Evolutionary conservation across 2,113 vertebrate species (phyloP), one percentile per base, ranked within the genome.

Genomic region (Marmota flaviventris): DNA sequence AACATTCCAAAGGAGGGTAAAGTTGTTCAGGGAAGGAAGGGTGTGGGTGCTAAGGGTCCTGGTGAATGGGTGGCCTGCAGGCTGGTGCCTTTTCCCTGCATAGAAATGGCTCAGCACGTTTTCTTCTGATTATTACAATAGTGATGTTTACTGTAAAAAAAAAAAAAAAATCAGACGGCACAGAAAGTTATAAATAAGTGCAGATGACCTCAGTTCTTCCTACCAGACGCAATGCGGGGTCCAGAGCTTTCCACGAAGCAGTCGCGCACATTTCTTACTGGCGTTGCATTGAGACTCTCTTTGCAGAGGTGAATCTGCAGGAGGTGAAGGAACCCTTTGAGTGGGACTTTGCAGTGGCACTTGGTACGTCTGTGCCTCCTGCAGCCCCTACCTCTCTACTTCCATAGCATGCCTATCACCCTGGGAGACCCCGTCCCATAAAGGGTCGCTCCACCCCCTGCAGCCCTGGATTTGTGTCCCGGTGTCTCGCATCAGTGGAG

Each of bases 1-100:
- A 92, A 94, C 86, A 94, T 97, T 97, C 97, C 97, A 90, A 83
- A 96, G 91, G 87, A 92, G 86, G 91, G 89, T 61, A 84, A 61
- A 53, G 42, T 94, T 39, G 24, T n/a, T 20, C 3, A 1, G 2
- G 4, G 53, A 85, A 61, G 6, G 58, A 51, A 58, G 58, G 42
- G 4, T n/a, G 87, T 13, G 85, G 58, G n/a, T 0, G 7, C 48
- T 0, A 16, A 61, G 45, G 22, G 79, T 12, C 1, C 0, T 0
- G 67, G 51, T 14, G 45, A 61, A 65, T 4, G n/a, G 37, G 37
- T 37, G 34, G 76, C 79, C 56, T 34, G 67, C 63, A 45, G 93
- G 11, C 3, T 45, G 48, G 85, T 96, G 95, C 89, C 76, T 96
- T 87, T 42, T 70, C 96, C 89, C 94, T 89, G 94, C 77, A 94